Conservation (phyloP, 2,113 vertebrate species). For the Cnemophilus loriae region DNA sequence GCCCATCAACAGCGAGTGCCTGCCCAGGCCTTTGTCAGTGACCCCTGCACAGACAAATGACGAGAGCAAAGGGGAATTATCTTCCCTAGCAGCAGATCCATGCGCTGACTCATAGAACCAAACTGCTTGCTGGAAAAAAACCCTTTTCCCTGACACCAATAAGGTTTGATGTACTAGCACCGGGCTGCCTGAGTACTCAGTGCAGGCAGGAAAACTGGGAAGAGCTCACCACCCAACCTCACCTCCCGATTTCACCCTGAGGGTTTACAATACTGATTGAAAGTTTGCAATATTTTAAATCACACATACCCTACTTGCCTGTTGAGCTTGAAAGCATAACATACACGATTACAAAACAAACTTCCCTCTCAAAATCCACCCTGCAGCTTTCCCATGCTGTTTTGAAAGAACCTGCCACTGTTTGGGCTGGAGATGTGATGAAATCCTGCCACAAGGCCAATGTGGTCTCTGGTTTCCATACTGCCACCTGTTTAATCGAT, state of each 20-base stretch:
- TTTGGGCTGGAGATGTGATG: neutral
- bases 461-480: neutral
- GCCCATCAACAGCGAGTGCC: rapidly evolving
- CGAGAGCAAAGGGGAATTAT: neutral
- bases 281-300: neutral
- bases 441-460: neutral
- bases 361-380: neutral
- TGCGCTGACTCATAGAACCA: neutral
- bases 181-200: rapidly evolving
- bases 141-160: neutral
- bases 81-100: neutral
- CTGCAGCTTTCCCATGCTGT: neutral
- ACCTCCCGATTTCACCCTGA: neutral
- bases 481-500: neutral
- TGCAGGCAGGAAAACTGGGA: neutral
- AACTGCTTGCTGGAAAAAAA: neutral
- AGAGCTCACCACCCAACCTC: neutral
- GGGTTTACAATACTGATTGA: neutral
- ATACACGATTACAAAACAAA: rapidly evolving
- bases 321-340: neutral
- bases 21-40: neutral
- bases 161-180: neutral
- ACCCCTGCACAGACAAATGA: neutral
- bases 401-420: neutral
- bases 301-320: neutral